Conservation (phyloP, 1,140 invertebrate species). For the Tribolium castaneum region DNA sequence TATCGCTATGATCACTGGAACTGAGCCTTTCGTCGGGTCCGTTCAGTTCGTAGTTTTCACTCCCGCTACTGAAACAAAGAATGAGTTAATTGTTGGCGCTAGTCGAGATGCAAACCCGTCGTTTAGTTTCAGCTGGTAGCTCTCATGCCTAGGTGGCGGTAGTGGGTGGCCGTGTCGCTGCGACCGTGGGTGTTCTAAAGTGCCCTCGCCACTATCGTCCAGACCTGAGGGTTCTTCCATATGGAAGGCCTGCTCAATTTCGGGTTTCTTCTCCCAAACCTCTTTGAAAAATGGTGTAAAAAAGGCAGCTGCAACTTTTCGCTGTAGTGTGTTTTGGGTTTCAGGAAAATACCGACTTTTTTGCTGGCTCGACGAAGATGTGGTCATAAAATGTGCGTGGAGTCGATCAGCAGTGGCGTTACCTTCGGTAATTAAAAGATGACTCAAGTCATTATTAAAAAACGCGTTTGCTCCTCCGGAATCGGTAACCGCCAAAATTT, state of each 20-base stretch:
- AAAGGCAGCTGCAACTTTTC: constrained; percentile 81
- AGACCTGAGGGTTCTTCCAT: constrained; percentile 83
- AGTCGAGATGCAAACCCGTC: constrained; percentile 68
- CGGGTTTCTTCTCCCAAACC: constrained; percentile 94
- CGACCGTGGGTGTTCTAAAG: constrained; percentile 73
- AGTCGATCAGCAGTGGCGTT: constrained; percentile 92
- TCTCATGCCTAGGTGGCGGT: constrained; percentile 77
- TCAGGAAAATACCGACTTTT: constrained; percentile 72
- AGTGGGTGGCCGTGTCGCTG: constrained; percentile 64
- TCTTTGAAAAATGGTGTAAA: constrained; percentile 97
- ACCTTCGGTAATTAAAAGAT: constrained; percentile 92
- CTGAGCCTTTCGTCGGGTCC: constrained; percentile 65
- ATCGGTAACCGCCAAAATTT: constrained; percentile 94
- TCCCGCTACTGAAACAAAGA: constrained; percentile 73
- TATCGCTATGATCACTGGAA: constrained; percentile 77
- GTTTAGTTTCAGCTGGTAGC: constrained; percentile 74
- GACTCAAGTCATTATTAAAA: constrained; percentile 89
- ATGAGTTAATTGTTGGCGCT: background rate
- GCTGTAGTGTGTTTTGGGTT: background rate
- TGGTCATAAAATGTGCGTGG: constrained; percentile 93
- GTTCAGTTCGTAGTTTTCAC: constrained; percentile 83
- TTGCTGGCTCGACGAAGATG: constrained; percentile 81
- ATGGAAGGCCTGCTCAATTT: constrained; percentile 93
- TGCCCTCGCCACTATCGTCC: constrained; percentile 77
- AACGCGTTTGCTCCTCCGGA: constrained; percentile 86